Percentiles rank a stretch among this genome's conserved stretches.
phyloP scores from a whole-genome alignment of 2,797 vertebrate genomes.

The Selene dorsalis region DNA sequence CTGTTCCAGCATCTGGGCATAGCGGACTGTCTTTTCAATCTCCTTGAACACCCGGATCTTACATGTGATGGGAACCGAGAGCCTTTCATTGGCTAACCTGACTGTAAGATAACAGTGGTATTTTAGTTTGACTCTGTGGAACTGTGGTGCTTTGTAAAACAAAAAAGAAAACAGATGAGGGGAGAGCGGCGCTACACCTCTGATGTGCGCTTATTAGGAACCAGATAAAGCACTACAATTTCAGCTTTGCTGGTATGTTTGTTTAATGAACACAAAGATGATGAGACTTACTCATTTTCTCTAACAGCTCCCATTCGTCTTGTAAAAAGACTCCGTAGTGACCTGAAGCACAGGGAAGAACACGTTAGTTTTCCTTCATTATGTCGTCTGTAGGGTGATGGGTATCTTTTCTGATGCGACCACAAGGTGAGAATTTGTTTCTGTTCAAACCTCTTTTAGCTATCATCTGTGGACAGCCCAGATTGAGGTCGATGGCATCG shows the following conservation, averaged over 20 bases:
- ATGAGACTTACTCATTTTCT: slow-evolving; percentile 92
- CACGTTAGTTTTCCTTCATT: not conserved
- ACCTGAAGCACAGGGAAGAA: slow-evolving; percentile 78
- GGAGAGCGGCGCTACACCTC: not conserved
- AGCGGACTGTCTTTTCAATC: slow-evolving; percentile 91
- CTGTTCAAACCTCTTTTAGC: slow-evolving; percentile 89
- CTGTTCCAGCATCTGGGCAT: slow-evolving; percentile 95
- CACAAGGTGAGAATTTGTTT: not conserved
- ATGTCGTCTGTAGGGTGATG: accelerated
- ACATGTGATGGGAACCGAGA: slow-evolving; percentile 96
- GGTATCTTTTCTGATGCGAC: not conserved
- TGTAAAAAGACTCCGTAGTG: slow-evolving; percentile 97
- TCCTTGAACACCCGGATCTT: slow-evolving; percentile 97
- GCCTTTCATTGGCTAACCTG: slow-evolving; percentile 91
- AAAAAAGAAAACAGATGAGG: not conserved
- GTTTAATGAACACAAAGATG: not conserved
- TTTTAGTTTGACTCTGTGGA: not conserved
- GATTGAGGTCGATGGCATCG: slow-evolving; percentile 95
- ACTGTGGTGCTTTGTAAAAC: not conserved
- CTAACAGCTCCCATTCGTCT: slow-evolving; percentile 95
- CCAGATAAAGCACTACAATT: not conserved
- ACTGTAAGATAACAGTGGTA: slow-evolving; percentile 78
- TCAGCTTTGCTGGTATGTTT: not conserved
- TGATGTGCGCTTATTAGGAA: not conserved
- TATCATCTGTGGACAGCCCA: slow-evolving; percentile 99